Conservation (phyloP, 2,888 invertebrate genomes). For the Hydriomena furcata region DNA sequence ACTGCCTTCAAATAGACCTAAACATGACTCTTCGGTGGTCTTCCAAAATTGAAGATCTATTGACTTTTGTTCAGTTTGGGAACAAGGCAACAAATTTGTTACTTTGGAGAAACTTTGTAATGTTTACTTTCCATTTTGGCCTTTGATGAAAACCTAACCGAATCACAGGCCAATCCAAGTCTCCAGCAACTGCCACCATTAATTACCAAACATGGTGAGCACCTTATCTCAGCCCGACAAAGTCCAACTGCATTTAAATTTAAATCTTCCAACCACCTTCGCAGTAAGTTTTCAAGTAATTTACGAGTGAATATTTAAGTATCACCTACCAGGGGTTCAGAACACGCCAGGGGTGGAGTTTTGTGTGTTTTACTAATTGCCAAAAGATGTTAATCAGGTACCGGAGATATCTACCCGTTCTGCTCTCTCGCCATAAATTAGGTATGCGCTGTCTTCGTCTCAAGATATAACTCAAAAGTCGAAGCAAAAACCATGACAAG, state of each 20-base stretch:
- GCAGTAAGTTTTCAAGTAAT: slow-evolving; percentile 80
- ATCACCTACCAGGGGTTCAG: slow-evolving; percentile 81
- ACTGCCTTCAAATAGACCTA: no score
- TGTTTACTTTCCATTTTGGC: slow-evolving; percentile 44
- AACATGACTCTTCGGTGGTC: no score
- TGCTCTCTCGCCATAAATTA: slow-evolving; percentile 37
- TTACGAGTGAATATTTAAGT: slow-evolving; percentile 80
- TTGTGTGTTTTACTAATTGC: slow-evolving; percentile 86
- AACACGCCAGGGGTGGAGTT: slow-evolving; percentile 84
- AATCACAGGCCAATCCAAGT: slow-evolving; percentile 19
- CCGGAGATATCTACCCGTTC: slow-evolving; percentile 60
- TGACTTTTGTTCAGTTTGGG: slow-evolving; percentile 8
- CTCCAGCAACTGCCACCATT: slow-evolving; percentile 31
- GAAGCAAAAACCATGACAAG: slow-evolving; percentile 84
- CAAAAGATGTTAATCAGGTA: slow-evolving; percentile 84
- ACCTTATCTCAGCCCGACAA: slow-evolving; percentile 63
- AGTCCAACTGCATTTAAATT: slow-evolving; percentile 73
- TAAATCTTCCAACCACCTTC: slow-evolving; percentile 76
- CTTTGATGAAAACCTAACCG: slow-evolving; percentile 18
- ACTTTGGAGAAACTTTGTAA: slow-evolving; percentile 25
- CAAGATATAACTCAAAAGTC: slow-evolving; percentile 77
- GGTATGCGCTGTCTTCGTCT: slow-evolving; percentile 50
- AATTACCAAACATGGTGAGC: slow-evolving; percentile 47
- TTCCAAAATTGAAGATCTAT: background rate
- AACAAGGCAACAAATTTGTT: background rate